phyloP scores from a whole-genome alignment of 2,113 vertebrate genomes.

The Hydropotes inermis region DNA sequence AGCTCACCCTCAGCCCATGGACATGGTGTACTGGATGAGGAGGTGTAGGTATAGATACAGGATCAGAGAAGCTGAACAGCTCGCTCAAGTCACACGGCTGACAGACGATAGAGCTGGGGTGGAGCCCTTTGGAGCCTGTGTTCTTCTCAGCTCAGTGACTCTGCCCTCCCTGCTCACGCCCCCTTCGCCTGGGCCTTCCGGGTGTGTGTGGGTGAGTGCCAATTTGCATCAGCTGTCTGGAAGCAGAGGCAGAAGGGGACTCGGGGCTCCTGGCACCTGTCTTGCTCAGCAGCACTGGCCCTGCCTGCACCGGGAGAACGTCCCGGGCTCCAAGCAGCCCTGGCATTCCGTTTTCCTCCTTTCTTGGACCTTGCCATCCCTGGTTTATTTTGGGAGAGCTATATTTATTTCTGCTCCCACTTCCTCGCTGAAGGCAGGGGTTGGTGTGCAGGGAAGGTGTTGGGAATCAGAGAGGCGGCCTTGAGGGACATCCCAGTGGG shows the following conservation, averaged over 20 bases:
- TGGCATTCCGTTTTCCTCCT: neutral
- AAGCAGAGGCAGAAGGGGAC: neutral
- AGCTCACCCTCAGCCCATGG: neutral
- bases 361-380: conserved; percentile 12
- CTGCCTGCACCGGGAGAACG: neutral
- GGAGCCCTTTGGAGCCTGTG: neutral
- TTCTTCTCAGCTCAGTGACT: neutral
- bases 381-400: conserved; percentile 50
- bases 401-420: conserved; percentile 32
- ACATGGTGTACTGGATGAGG: neutral
- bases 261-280: neutral
- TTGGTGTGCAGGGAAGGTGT: neutral
- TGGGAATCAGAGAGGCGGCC: neutral
- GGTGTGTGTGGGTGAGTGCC: fast-evolving
- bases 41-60: neutral
- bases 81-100: neutral
- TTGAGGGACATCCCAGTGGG: neutral
- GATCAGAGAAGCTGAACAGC: neutral
- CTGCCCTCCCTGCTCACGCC: neutral
- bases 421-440: neutral
- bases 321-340: neutral
- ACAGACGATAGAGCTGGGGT: neutral
- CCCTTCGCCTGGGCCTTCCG: neutral
- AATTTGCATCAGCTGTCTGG: neutral
- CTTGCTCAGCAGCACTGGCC: neutral